phyloP scores from a whole-genome alignment of 2,797 vertebrate species.

The Phoxinus dragarum region DNA sequence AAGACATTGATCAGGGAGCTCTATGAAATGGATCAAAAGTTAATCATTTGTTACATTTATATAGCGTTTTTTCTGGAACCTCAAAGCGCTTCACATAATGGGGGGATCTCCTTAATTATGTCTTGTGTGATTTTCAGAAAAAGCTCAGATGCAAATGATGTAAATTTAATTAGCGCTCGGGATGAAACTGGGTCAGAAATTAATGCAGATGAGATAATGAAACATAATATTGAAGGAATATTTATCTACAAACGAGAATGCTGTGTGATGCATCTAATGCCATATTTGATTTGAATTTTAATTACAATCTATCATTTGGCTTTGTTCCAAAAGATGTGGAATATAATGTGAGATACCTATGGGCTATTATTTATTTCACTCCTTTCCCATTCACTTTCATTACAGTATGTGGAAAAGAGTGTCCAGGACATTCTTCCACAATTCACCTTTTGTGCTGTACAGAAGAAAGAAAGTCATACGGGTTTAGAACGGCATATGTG shows the following conservation, averaged over 20 bases:
- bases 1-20: background rate
- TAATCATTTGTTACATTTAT: background rate
- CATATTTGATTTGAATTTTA: background rate
- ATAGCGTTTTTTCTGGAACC: too few species aligned
- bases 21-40: conserved; percentile 3
- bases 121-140: conserved; percentile 15
- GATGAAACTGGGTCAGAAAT: conserved; percentile 5
- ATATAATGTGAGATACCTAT: background rate
- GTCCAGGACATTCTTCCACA: background rate
- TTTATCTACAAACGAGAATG: background rate
- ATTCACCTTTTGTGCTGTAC: background rate
- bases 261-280: background rate
- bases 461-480: background rate
- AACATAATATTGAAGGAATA: background rate
- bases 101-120: background rate
- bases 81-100: too few species aligned
- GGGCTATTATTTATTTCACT: background rate
- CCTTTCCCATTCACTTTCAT: background rate
- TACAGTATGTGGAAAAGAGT: background rate
- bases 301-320: background rate
- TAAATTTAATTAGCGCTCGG: background rate
- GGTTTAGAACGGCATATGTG: background rate
- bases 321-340: background rate
- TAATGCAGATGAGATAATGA: background rate
- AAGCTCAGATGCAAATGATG: background rate